Conservation (phyloP, 2,888 invertebrate species). For the Caenorhabditis macrosperma region DNA sequence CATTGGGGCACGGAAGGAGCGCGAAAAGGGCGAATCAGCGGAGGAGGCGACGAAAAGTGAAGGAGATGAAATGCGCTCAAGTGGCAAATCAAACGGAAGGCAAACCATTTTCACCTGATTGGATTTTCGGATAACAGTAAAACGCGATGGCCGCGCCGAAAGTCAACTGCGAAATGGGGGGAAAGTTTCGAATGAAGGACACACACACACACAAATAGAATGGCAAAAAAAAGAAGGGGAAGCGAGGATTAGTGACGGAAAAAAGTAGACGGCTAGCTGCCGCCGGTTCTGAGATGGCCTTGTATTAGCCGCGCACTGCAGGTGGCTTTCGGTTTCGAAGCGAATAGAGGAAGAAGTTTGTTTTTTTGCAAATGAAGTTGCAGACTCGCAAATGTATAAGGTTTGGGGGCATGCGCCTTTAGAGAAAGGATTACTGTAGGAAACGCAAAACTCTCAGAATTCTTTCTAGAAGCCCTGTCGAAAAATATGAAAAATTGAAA, state of each 20-base stretch:
- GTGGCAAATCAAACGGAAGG: slow-evolving; percentile 6
- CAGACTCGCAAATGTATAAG: no score
- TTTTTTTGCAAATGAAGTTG: no score
- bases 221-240: not conserved
- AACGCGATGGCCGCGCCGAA: not conserved
- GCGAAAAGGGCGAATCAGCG: no score
- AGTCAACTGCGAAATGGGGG: not conserved
- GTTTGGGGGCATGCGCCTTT: no score
- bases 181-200: not conserved
- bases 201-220: no score
- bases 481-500: no score
- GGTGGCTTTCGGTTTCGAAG: no score
- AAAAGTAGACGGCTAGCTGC: not conserved
- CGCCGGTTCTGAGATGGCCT: not conserved
- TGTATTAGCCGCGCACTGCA: not conserved
- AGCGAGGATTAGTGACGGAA: not conserved
- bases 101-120: not conserved
- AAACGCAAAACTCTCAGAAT: no score
- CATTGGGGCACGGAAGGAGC: no score
- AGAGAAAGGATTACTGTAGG: no score
- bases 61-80: slow-evolving; percentile 18
- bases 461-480: no score
- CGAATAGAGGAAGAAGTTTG: no score
- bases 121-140: not conserved
- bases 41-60: not conserved